Base-by-base conservation (phyloP, 2,113 vertebrate genomes). In the Macquaria ambigua region DNA sequence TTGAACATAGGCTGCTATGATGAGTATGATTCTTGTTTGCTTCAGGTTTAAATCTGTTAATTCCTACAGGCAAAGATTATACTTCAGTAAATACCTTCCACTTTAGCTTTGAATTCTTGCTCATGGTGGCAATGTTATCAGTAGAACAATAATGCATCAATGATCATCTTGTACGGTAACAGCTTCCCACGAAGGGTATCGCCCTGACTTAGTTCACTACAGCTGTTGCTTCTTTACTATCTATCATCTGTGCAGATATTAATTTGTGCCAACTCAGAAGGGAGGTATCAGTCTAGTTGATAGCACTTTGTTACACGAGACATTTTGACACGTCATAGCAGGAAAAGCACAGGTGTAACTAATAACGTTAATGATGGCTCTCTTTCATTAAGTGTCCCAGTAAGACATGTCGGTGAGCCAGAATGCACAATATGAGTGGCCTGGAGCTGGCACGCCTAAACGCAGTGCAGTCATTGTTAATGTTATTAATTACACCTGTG, bases 401-500 rank as follows among this genome's bases (percentile, higher is more conserved):
- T 61, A 12, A 62, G 59, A n/a, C 43, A 10, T 34, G 25, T 62
- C 12, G 1, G 2, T n/a, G 46, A 76, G 28, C 59, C 74, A 64
- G 46, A 46, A 25, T 64, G 20, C 39, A 31, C 55, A 41, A 39
- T 25, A 52, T 8, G 21, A 64, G 46, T 0, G 1, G 39, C 46
- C 28, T 69, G n/a, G 48, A 77, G 61, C 2, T 77, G 34, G 50
- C n/a, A 43, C 48, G 14, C 6, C 43, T n/a, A 37, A 75, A 62
- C 10, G 25, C 58, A 50, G 11, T 20, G 31, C 31, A 25, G 31
- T 53, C 50, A 58, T 68, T 58, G 58, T 68, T 68, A 31, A 23
- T 78, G 16, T 56, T 78, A 28, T 68, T 23, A 46, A 48, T 48
- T 55, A 77, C 74, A 41, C 23, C 50, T 21, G 50, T 28, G 75